Evolutionary conservation across 2,797 vertebrate species (phyloP).

Genomic region (Microhierax caerulescens): DNA sequence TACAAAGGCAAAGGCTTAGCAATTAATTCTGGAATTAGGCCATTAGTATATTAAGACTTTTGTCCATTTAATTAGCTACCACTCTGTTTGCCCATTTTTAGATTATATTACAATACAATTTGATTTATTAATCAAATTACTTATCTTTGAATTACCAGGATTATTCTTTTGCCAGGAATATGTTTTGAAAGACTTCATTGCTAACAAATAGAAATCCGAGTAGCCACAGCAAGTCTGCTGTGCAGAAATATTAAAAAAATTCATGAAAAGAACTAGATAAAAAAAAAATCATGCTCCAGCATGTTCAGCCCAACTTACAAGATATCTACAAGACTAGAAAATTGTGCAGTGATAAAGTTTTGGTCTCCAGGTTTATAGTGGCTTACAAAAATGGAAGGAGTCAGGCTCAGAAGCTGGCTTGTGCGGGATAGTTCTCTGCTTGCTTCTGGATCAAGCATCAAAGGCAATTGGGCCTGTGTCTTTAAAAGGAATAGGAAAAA

Average conservation of each 20-base stretch:
- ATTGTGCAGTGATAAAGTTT: neutral
- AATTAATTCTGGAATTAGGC: neutral
- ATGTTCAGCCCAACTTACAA: neutral
- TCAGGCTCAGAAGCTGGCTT: neutral
- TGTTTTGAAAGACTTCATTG: neutral
- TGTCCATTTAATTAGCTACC: neutral
- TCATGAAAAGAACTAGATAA: neutral
- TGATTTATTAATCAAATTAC: neutral
- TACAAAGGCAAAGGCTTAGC: neutral
- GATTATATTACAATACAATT: neutral
- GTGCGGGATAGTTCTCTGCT: accelerated
- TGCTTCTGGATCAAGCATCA: neutral
- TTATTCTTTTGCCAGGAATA: neutral
- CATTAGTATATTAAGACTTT: neutral
- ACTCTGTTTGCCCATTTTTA: neutral
- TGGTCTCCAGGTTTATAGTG: neutral
- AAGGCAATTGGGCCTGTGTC: neutral
- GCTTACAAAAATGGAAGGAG: neutral
- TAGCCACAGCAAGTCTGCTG: neutral
- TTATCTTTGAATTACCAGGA: neutral
- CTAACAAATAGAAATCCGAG: neutral
- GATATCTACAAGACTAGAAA: neutral
- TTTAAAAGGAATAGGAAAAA: neutral
- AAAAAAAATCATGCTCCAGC: neutral
- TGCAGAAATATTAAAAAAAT: neutral